phyloP scores from a whole-genome alignment of 2,888 invertebrate genomes.

The Clostera curtula region DNA sequence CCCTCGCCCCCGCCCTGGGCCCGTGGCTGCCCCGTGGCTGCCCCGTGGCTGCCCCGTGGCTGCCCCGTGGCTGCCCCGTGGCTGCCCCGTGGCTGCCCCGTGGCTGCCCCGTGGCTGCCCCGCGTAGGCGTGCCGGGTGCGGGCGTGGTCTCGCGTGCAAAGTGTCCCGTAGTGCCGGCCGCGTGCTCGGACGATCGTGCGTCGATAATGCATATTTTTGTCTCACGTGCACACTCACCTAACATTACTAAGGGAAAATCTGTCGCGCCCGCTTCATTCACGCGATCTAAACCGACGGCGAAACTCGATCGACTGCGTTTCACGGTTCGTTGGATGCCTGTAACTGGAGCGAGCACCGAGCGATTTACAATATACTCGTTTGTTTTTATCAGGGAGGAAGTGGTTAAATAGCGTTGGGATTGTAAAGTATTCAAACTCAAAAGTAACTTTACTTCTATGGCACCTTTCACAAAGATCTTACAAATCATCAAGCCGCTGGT shows the following conservation, averaged over 20 bases:
- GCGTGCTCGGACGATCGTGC: constrained; percentile 24
- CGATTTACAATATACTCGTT: too few species aligned
- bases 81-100: too few species aligned
- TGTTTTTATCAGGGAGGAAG: too few species aligned
- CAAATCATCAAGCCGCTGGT: too few species aligned
- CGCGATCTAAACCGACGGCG: constrained; percentile 39
- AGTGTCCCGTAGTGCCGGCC: constrained; percentile 7
- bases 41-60: too few species aligned
- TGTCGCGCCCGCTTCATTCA: constrained; percentile 48
- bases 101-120: too few species aligned
- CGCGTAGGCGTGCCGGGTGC: not conserved
- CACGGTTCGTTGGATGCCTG: not conserved
- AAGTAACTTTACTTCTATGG: too few species aligned
- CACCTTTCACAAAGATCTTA: too few species aligned
- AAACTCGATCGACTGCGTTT: constrained; percentile 3
- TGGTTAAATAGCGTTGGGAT: too few species aligned
- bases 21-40: too few species aligned
- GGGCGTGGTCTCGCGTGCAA: constrained; percentile 4
- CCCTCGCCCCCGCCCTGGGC: constrained; percentile 5
- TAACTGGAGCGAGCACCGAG: constrained; percentile 1
- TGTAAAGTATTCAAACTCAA: too few species aligned
- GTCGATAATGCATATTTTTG: constrained; percentile 66
- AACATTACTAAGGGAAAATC: constrained; percentile 73
- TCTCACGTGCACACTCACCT: constrained; percentile 39
- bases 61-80: too few species aligned